These are phyloP conservation scores for Leptopilina syphax DNA, from an alignment of 2,888 invertebrate genomes.

Conservation along the genomic window DNA sequence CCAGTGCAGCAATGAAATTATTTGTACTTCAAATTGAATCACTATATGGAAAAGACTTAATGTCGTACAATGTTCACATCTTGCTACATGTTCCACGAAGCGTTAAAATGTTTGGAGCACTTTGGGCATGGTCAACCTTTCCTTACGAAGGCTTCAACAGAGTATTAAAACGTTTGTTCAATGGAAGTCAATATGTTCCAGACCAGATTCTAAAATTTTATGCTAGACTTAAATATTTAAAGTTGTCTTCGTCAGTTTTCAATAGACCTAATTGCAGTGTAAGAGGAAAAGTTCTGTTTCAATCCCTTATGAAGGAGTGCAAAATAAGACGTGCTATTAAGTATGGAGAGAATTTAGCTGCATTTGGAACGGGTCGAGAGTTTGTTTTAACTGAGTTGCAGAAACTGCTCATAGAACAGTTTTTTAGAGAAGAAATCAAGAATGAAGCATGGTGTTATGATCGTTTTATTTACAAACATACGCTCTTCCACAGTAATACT, in stretches of 20 bases:
- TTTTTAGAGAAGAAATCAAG: not conserved
- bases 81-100: conserved; percentile 46
- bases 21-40: conserved; percentile 48
- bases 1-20: conserved; percentile 38
- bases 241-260: not conserved
- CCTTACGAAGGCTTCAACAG: conserved; percentile 46
- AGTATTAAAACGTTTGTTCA: conserved; percentile 38
- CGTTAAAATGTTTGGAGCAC: conserved; percentile 44
- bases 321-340: not conserved
- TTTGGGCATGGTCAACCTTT: conserved; percentile 51
- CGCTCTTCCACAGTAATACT: not conserved
- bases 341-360: not conserved
- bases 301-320: not conserved
- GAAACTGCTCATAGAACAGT: not conserved
- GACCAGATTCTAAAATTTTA: conserved; percentile 49
- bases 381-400: not conserved
- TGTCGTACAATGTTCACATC: conserved; percentile 52
- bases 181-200: conserved; percentile 44
- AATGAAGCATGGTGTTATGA: not conserved
- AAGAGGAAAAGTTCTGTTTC: not conserved
- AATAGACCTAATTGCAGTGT: not conserved
- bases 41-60: conserved; percentile 45
- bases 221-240: not conserved
- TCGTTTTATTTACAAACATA: not conserved
- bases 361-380: not conserved